Evolutionary conservation across 2,888 invertebrate genomes (phyloP), one percentile per base, ranked within the genome.

Genomic region (Chloroclysta siterata): DNA sequence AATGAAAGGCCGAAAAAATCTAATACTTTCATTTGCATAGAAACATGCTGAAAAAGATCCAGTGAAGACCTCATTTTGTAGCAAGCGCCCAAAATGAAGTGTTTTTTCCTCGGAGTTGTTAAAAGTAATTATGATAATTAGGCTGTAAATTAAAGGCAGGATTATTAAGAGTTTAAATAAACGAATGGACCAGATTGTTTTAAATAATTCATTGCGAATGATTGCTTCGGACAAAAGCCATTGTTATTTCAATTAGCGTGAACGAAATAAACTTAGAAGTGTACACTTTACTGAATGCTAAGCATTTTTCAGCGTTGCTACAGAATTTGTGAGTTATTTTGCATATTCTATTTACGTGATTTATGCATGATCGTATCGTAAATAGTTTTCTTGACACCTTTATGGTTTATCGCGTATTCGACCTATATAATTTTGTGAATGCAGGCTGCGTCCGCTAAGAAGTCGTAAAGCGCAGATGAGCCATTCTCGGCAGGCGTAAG

Each of bases 1-100:
- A 84, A 78, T 84, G 85, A 87, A 53, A 87, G 51, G 7, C 81
- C 75, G 28, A 72, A 74, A 6, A 73, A 65, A 65, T 84, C 81
- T n/a, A 87, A 66, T 11, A 78, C 65, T 29, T 68, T 67, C 15
- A 84, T 72, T 67, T 83, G 79, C 68, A 81, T 64, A 29, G 82
- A 79, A 51, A 86, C 73, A 54, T 82, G 78, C 42, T 69, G 72
- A 29, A 72, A 74, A 33, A 78, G 72, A 71, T 87, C 77, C 29
- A 77, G 65, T n/a, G 60, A 54, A 44, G 63, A 60, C 69, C 70
- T 66, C 75, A 74, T 75, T 77, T 73, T 79, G 60, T 57, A 53
- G 76, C 55, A 33, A 63, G 42, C 48, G 47, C 41, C 60, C 42
- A 46, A 39, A 59, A 62, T 44, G 48, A 47, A 68, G 63, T 69